Conservation (phyloP, 2,797 vertebrate genomes). For the Anisognathus igniventris region DNA sequence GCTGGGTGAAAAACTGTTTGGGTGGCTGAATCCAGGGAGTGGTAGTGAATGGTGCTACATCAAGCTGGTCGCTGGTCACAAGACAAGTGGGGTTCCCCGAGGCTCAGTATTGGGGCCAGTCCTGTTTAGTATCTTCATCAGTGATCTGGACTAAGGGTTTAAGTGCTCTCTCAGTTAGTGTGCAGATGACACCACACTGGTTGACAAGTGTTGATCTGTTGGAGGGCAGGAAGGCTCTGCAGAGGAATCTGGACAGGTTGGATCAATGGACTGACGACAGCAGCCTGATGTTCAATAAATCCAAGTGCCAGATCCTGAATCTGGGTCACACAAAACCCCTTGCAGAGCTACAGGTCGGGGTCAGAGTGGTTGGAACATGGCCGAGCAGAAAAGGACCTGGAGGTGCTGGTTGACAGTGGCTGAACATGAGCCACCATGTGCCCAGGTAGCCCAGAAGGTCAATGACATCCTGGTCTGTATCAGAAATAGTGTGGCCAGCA, state of each 20-base stretch:
- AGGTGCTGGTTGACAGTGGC: background rate
- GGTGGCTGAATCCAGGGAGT: background rate
- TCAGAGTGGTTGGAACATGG: background rate
- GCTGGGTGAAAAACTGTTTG: background rate
- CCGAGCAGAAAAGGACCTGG: background rate
- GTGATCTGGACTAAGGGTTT: background rate
- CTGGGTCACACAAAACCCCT: background rate
- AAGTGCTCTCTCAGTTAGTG: background rate
- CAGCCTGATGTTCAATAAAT: background rate
- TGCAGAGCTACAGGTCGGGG: background rate
- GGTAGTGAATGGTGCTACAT: background rate
- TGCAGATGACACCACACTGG: background rate
- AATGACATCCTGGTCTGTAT: background rate
- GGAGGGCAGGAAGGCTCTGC: background rate
- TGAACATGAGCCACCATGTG: background rate
- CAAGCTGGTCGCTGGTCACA: background rate
- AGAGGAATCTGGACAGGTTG: background rate
- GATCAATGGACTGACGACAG: background rate
- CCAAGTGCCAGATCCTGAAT: background rate
- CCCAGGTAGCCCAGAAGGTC: background rate
- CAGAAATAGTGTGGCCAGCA: background rate
- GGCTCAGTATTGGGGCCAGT: background rate
- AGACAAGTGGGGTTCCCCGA: background rate
- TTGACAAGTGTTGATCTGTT: background rate
- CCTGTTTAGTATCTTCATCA: background rate